Evolutionary conservation across 2,113 vertebrate genomes (phyloP), one percentile per base, ranked within the genome.

Genomic region (Centropristis striata): DNA sequence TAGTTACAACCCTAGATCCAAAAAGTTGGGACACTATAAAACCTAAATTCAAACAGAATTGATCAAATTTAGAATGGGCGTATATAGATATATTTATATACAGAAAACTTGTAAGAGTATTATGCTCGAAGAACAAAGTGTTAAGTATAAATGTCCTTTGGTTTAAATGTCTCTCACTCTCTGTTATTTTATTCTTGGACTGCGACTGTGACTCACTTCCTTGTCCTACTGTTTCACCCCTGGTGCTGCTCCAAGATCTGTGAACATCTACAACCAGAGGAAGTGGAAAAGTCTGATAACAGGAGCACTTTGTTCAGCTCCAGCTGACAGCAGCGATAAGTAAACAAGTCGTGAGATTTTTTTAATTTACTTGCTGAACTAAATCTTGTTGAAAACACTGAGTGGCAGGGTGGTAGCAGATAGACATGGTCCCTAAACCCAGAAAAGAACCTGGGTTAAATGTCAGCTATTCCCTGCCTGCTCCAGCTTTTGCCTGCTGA

Each of bases 251-350:
- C 60, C 57, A 44, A 50, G 32, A 75, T 71, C 70, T 61, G 57
- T 39, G 16, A 83, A 49, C 66, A 75, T 66, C 60, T 68, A 63
- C 69, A 57, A 69, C 64, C 32, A 1, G 66, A 83, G 79, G 79
- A 90, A 83, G 63, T 76, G 44, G 36, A 73, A 66, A 58, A 61
- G 44, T 69, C 53, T 70, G 72, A 81, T 78, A 85, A 47, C 12
- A 1, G 42, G 66, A 61, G 71, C 72, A 57, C 51, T 68, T 76
- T 86, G 83, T 86, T 71, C 14, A 5, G 44, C 65, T 71, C 47
- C 59, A 66, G 69, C 73, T 80, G 72, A 80, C 60, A 27, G 39
- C 41, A 39, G 76, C 23, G 36, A 71, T 71, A 59, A 55, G 70
- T 75, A 55, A 78, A 77, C 58, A 65, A 70, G 63, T n/a, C 6